Percentiles rank a stretch among this genome's conserved stretches.
phyloP scores from a whole-genome alignment of 1,140 invertebrate genomes.

The Maconellicoccus hirsutus region DNA sequence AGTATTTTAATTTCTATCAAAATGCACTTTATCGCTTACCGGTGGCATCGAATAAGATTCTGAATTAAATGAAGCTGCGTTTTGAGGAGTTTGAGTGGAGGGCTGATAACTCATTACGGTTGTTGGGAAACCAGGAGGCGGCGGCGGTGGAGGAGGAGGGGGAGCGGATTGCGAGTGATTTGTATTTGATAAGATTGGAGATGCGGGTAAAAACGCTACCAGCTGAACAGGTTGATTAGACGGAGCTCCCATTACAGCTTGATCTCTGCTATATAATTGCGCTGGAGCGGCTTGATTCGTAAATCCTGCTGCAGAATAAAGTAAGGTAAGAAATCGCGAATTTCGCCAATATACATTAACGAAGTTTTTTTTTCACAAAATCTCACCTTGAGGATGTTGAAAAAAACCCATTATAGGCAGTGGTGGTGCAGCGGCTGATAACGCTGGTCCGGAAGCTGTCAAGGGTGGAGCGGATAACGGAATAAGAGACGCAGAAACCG shows the following conservation, averaged over 20 bases:
- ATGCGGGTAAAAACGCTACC: neutral
- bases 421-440: neutral
- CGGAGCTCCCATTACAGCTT: neutral
- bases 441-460: neutral
- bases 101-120: neutral
- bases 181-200: neutral
- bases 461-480: neutral
- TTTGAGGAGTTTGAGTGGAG: neutral
- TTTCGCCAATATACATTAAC: neutral
- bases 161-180: slow-evolving; percentile 1
- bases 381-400: slow-evolving; percentile 11
- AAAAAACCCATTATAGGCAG: slow-evolving; percentile 1
- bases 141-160: neutral
- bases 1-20: neutral
- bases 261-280: neutral
- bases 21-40: neutral
- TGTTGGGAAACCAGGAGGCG: neutral
- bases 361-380: too few species aligned
- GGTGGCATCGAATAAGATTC: neutral
- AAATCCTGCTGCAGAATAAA: neutral
- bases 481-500: neutral
- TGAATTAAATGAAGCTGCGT: neutral
- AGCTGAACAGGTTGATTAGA: slow-evolving; percentile 5
- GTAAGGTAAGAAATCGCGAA: neutral
- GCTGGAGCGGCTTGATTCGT: slow-evolving; percentile 3